Base-by-base conservation (phyloP, 92 coral and sea anemone genomes). In the Chrysogorgia sp. region DNA sequence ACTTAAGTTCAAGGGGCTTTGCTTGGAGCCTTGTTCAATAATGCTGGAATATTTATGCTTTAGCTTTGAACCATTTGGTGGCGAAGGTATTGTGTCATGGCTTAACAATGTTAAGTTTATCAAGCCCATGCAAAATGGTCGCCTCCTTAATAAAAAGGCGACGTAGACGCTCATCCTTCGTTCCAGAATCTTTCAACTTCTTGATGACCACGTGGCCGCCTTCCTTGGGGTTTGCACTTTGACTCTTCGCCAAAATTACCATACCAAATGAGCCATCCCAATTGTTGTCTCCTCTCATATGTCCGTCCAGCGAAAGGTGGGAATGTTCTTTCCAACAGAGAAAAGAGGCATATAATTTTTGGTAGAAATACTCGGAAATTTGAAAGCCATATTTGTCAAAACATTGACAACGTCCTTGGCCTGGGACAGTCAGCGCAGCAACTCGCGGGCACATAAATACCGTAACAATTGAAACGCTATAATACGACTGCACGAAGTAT, bases 121-220 rank as follows among this genome's bases (percentile, higher is more conserved):
- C 43, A 0, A 61, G 71, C 24, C 86, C 80, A 10, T 82, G 80
- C 15, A 74, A 50, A 40, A 86, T 66, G 25, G 20, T 66, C 17
- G 90, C 90, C 52, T 86, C 90, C 43, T 67, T 86, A 1, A 86
- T 13, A 7, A 86, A 86, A 1, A 75, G 74, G 28, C 2, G 77
- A 53, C 56, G 77, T 40, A 15, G 63, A 58, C 59, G 37, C 32
- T 33, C 56, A 31, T 31, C 25, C 58, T 14, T 71, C 62, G 77
- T 71, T 58, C 13, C 59, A 41, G 53, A 58, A 71, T 8, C 56
- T 69, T 62, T 77, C 34, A 64, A 58, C 53, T 83, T 82, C 65
- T 82, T 74, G 0, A 82, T 24, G 5, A 82, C 75, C 40, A 82
- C 82, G 40, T 63, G 60, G n/a, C 67, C 45, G 56, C 12, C 57